A percentile compares a stretch with the other conserved stretches of the same genome.
phyloP scores from a whole-genome alignment of 2,113 vertebrate genomes.

The Acanthisitta chloris region DNA sequence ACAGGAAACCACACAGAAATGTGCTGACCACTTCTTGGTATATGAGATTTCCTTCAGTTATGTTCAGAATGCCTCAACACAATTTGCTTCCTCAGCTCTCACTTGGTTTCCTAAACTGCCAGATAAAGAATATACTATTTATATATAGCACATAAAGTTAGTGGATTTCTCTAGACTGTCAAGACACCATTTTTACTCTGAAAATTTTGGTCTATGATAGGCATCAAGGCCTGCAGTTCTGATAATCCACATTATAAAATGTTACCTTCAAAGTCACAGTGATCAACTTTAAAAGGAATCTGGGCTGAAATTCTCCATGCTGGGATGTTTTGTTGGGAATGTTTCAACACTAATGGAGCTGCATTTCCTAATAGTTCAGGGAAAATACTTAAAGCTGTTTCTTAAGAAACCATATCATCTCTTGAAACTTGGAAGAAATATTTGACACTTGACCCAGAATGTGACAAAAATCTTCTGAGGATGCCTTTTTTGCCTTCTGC shows the following conservation, averaged over 20 bases:
- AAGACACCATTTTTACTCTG: neutral
- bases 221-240: neutral
- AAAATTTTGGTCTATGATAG: neutral
- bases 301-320: neutral
- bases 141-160: neutral
- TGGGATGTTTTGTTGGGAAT: neutral
- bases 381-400: neutral
- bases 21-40: neutral
- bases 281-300: neutral
- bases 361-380: neutral
- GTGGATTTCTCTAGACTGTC: neutral
- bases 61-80: neutral
- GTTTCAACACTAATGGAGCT: neutral
- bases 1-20: neutral
- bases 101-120: neutral
- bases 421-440: too few relatives aligned
- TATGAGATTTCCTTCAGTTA: neutral
- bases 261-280: neutral
- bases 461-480: neutral
- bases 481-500: neutral
- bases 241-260: neutral
- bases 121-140: neutral
- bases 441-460: accelerated
- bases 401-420: neutral
- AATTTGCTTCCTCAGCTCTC: neutral